phyloP scores from a whole-genome alignment of 2,888 invertebrate genomes.

The Selenia dentaria region DNA sequence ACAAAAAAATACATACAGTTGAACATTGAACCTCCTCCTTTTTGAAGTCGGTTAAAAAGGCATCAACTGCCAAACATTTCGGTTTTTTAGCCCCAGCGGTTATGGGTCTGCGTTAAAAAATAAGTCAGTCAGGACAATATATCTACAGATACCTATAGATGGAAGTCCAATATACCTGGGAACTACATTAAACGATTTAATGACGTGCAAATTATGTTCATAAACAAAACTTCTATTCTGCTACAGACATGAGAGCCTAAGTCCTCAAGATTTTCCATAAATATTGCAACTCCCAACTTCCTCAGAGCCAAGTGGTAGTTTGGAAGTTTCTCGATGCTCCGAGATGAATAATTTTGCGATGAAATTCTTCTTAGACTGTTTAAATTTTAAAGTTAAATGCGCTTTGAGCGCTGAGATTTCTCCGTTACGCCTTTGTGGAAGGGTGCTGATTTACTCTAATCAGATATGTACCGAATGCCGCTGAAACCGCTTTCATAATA shows the following conservation, averaged over 20 bases:
- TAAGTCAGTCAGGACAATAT: too few species aligned
- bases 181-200: too few species aligned
- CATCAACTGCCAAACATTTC: too few species aligned
- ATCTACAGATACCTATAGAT: too few species aligned
- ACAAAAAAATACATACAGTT: too few species aligned
- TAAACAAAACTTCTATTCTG: background rate
- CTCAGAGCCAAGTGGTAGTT: constrained; percentile 5
- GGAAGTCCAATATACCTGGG: too few species aligned
- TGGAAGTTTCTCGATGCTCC: constrained; percentile 28
- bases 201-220: background rate
- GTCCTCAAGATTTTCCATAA: constrained; percentile 12
- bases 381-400: constrained; percentile 34
- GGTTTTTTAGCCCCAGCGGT: too few species aligned
- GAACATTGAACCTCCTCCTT: too few species aligned
- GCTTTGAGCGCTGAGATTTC: constrained; percentile 23
- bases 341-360: constrained; percentile 35
- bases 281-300: constrained; percentile 12
- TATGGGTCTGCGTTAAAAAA: too few species aligned
- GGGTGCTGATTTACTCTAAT: constrained; percentile 10
- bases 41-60: too few species aligned
- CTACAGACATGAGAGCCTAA: constrained; percentile 3
- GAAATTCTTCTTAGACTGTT: constrained; percentile 30
- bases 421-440: constrained; percentile 18
- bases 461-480: background rate
- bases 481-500: too few species aligned